A percentile compares a stretch with the other conserved stretches of the same genome.
phyloP scores from a whole-genome alignment of 1,140 invertebrate genomes.

The Papilio aristodemus region DNA sequence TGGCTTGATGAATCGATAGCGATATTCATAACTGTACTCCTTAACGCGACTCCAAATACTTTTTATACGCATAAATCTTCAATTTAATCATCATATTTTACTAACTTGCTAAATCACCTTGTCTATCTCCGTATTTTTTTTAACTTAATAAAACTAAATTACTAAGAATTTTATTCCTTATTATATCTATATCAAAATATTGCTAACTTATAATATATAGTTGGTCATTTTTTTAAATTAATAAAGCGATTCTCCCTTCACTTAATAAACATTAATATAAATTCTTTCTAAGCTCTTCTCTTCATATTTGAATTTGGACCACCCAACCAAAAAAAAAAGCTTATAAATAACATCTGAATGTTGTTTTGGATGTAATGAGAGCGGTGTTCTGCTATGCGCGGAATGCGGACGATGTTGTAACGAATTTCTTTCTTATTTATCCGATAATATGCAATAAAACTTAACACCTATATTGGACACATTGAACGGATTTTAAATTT shows the following conservation, averaged over 20 bases:
- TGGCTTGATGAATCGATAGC: slow-evolving; percentile 4
- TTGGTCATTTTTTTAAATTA: too few species aligned
- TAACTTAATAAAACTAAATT: not conserved
- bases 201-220: too few species aligned
- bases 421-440: slow-evolving; percentile 16
- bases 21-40: slow-evolving; percentile 20
- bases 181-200: too few species aligned
- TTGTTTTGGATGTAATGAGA: slow-evolving; percentile 10
- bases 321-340: not conserved
- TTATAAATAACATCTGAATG: not conserved
- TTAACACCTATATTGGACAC: slow-evolving; percentile 7
- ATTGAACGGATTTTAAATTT: not conserved
- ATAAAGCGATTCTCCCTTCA: not conserved
- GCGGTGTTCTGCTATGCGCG: not conserved
- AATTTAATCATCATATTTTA: too few species aligned
- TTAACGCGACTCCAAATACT: not conserved
- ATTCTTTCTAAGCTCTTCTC: not conserved
- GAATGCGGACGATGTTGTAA: slow-evolving; percentile 11
- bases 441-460: slow-evolving; percentile 1
- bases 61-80: not conserved
- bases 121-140: too few species aligned
- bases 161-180: too few species aligned
- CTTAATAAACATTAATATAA: not conserved
- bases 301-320: not conserved
- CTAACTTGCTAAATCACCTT: too few species aligned